Evolutionary conservation across 2,888 invertebrate species (phyloP).

Genomic region (Leucozona laternaria): DNA sequence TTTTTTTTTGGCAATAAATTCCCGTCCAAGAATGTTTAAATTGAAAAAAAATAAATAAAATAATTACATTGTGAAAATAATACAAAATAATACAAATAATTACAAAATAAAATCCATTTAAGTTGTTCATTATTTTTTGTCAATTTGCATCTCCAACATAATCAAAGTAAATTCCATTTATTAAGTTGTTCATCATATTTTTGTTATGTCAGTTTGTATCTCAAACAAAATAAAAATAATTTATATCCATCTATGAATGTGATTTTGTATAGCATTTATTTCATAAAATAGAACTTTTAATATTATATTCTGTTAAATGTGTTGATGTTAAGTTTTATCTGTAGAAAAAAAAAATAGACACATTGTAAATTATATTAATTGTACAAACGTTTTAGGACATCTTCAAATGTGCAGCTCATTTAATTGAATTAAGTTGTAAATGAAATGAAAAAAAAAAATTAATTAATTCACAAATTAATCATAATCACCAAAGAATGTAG

Average conservation of each 20-base stretch:
- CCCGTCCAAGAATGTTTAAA: background rate
- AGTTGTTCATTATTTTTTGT: background rate
- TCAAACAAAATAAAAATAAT: conserved; percentile 40
- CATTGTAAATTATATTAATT: conserved; percentile 56
- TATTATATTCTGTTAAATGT: conserved; percentile 41
- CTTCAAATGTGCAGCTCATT: conserved; percentile 58
- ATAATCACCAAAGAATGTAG: conserved; percentile 73
- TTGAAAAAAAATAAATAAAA: background rate
- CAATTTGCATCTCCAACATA: conserved; percentile 21
- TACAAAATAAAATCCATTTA: background rate
- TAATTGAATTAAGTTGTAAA: conserved; percentile 40
- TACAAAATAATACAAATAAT: background rate
- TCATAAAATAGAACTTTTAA: conserved; percentile 25
- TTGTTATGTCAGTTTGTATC: conserved; percentile 24
- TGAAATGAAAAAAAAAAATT: conserved; percentile 1
- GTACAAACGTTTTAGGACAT: conserved; percentile 56
- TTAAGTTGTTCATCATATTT: background rate
- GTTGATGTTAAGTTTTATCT: conserved; percentile 28
- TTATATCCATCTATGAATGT: conserved; percentile 47
- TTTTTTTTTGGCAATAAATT: too few relatives aligned
- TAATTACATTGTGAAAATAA: background rate
- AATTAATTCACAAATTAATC: conserved; percentile 56
- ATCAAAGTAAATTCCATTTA: background rate
- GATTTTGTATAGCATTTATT: conserved; percentile 61
- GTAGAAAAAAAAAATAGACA: background rate